These are phyloP conservation scores for Oscheius sp. DNA, from an alignment of 2,888 invertebrate genomes.

Conservation along the genomic window DNA sequence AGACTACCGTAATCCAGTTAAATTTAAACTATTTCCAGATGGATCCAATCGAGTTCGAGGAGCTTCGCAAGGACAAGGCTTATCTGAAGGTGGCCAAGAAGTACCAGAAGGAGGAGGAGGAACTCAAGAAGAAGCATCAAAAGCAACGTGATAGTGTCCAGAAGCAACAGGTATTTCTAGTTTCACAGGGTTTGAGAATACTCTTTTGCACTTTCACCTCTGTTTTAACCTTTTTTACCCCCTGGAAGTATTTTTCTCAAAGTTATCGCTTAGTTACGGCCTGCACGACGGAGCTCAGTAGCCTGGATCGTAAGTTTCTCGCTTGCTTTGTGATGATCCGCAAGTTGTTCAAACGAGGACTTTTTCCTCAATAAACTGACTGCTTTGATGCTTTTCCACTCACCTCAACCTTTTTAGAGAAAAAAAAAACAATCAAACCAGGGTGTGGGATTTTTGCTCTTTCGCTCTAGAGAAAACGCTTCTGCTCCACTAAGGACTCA, in stretches of 20 bases:
- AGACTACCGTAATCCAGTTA: neutral
- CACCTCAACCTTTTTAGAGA: no score
- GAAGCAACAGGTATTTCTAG: conserved; percentile 74
- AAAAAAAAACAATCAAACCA: conserved; percentile 2
- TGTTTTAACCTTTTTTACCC: conserved; percentile 11
- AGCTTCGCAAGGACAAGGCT: conserved; percentile 83
- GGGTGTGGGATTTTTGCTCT: conserved; percentile 1
- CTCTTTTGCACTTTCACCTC: neutral
- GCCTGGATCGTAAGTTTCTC: conserved; percentile 52
- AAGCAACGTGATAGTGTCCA: conserved; percentile 91
- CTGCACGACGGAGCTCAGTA: conserved; percentile 32
- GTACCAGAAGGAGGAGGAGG: conserved; percentile 92
- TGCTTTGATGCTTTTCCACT: neutral
- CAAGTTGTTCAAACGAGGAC: conserved; percentile 12
- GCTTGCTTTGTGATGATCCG: conserved; percentile 25
- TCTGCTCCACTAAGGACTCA: conserved; percentile 4
- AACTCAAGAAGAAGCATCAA: conserved; percentile 86
- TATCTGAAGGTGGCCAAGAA: conserved; percentile 91
- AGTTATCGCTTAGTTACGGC: conserved; percentile 22
- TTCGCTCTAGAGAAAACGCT: neutral
- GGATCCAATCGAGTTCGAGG: conserved; percentile 88
- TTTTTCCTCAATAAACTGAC: no score
- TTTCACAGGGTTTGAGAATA: neutral
- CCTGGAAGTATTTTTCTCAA: neutral
- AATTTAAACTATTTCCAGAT: conserved; percentile 74